These are phyloP conservation scores for Spodoptera exigua DNA, from an alignment of 2,888 invertebrate species.

Conservation along the genomic window DNA sequence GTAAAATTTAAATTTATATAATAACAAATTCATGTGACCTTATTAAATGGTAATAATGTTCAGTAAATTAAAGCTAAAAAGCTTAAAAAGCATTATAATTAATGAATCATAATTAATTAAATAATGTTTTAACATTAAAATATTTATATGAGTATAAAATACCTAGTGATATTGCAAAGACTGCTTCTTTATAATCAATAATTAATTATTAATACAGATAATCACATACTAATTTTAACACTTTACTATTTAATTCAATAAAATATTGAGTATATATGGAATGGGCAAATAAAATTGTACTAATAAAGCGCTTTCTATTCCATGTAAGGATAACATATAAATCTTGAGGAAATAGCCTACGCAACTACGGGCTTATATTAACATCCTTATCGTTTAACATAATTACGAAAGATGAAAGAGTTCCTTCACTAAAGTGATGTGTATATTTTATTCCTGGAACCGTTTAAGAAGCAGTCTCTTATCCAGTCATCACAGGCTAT, in stretches of 20 bases:
- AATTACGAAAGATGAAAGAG: conserved; percentile 21
- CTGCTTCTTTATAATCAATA: conserved; percentile 54
- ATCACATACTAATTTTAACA: conserved; percentile 29
- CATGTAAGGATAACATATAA: conserved; percentile 42
- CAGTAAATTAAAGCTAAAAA: conserved; percentile 70
- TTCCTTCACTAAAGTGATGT: conserved; percentile 8
- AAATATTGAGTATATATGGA: conserved; percentile 36
- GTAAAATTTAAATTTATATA: conserved; percentile 77
- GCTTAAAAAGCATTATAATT: conserved; percentile 61
- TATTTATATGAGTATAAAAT: conserved; percentile 62
- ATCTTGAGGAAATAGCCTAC: conserved; percentile 33
- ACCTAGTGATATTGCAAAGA: conserved; percentile 63
- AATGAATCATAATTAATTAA: conserved; percentile 51
- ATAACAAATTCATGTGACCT: conserved; percentile 79
- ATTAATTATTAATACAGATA: conserved; percentile 33
- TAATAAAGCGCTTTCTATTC: conserved; percentile 43
- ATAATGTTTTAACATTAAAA: conserved; percentile 56
- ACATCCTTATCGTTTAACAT: conserved; percentile 22
- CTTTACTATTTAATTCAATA: conserved; percentile 42
- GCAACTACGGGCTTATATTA: conserved; percentile 26
- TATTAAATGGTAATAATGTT: conserved; percentile 65
- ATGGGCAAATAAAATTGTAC: conserved; percentile 42
- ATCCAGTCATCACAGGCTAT: conserved; percentile 63
- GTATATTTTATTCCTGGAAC: conserved; percentile 23
- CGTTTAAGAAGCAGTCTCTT: conserved; percentile 65